A percentile compares a stretch with the other conserved stretches of the same genome.
Evolutionary conservation across 1,140 invertebrate genomes (phyloP).

Genomic region (Amyelois transitella): DNA sequence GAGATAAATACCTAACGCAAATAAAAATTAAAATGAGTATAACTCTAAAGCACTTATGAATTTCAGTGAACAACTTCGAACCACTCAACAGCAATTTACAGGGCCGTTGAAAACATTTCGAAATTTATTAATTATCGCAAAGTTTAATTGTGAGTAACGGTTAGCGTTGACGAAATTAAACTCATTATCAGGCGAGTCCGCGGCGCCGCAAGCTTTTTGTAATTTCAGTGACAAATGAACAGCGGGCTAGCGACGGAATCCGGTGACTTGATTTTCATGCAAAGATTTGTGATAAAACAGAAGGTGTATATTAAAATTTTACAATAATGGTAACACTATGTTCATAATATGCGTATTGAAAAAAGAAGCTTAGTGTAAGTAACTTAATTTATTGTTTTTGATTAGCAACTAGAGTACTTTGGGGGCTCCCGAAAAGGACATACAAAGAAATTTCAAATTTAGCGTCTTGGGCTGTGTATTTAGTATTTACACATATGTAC

Average conservation of each 20-base stretch:
- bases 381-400: too few species aligned
- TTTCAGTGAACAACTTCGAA: background rate
- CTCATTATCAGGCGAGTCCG: conserved; percentile 37
- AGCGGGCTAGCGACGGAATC: conserved; percentile 22
- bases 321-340: too few species aligned
- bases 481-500: too few species aligned
- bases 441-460: too few species aligned
- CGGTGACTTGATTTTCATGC: conserved; percentile 35
- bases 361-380: too few species aligned
- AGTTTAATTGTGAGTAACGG: conserved; percentile 19
- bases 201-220: conserved; percentile 51
- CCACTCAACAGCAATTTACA: background rate
- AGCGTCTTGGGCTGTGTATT: too few species aligned
- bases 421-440: too few species aligned
- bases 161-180: conserved; percentile 45
- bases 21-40: too few species aligned
- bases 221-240: conserved; percentile 61
- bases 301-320: background rate
- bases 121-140: conserved; percentile 9
- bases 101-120: background rate
- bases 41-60: too few species aligned
- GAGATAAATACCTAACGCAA: too few species aligned
- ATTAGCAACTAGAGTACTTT: too few species aligned
- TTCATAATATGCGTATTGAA: too few species aligned
- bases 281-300: conserved; percentile 16